Base-by-base conservation (phyloP, 2,888 invertebrate species). In the Drosophila kokeensis region DNA sequence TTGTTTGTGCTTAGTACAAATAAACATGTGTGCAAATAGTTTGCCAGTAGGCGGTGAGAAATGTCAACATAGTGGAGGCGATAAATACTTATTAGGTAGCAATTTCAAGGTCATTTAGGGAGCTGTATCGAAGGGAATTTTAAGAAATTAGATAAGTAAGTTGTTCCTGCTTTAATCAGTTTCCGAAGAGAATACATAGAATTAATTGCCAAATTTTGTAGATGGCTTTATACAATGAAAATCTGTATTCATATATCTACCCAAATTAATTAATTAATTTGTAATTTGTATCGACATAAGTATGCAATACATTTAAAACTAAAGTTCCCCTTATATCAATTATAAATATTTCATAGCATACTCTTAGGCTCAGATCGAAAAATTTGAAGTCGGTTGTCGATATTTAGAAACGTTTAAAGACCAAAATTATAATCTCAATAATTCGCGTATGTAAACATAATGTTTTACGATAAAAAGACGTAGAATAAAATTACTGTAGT, bases 31-130 rank as follows among this genome's bases (percentile, higher is more conserved):
- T 71, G 73, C 80, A 76, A 82, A 73, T 82, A 80, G 77, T 69
- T 54, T 59, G 68, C 62, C 68, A 53, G 64, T 69, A 82, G 59
- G 52, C 67, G 69, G 68, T 86, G 86, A 85, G 86, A 86, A 86
- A 76, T 78, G 88, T 86, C 86, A 86, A 87, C 69, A 86, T 32
- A 15, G 61, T 30, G 70, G 55, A 69, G 71, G 55, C 64, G 50
- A 69, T 49, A 72, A 54, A 36, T 61, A 67, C 24, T 52, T 38
- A 42, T 52, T 55, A 62, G 30, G 42, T 45, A 34, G 18, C 48
- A 36, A 29, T 18, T 58, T 73, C 75, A 78, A 81, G 69, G 75
- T 66, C 29, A 48, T n/a, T 48, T 15, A 32, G 55, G 15, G 3
- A 34, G 5, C 18, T 55, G n/a, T 15, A 21, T 29, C 10, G 7